phyloP scores from a whole-genome alignment of 2,888 invertebrate genomes.

The Patella caerulea region DNA sequence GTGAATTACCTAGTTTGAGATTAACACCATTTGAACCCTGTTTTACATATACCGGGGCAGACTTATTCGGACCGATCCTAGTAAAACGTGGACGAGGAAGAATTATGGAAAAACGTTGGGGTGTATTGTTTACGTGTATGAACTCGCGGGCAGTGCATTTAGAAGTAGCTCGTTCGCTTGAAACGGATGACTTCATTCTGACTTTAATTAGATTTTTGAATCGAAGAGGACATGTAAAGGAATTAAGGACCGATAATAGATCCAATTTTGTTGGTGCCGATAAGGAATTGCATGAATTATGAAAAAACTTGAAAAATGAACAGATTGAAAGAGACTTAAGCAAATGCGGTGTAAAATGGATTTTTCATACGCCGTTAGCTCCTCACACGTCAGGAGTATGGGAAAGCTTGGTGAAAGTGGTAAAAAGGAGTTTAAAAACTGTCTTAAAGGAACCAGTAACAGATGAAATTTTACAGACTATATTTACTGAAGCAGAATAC shows the following conservation, averaged over 20 bases:
- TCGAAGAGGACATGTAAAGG: neutral
- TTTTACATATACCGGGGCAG: neutral
- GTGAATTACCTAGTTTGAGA: too few species aligned
- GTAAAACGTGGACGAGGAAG: constrained; percentile 1
- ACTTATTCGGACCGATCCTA: neutral
- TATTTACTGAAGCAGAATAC: neutral
- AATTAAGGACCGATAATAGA: neutral
- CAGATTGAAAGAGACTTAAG: neutral
- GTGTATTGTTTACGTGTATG: neutral
- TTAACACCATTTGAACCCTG: too few species aligned
- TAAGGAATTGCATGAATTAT: neutral
- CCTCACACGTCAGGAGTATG: neutral
- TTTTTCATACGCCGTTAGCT: neutral
- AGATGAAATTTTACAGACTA: neutral
- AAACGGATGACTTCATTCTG: neutral
- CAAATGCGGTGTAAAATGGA: neutral
- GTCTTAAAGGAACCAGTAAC: neutral
- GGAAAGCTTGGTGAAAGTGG: neutral
- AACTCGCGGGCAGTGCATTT: neutral
- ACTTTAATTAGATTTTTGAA: neutral
- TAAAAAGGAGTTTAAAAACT: neutral
- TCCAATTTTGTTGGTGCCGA: neutral
- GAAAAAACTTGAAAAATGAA: neutral
- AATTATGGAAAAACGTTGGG: too few species aligned
- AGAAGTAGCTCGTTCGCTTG: neutral